phyloP scores from a whole-genome alignment of 1,140 invertebrate species.

The Rhyacophila brunnea region DNA sequence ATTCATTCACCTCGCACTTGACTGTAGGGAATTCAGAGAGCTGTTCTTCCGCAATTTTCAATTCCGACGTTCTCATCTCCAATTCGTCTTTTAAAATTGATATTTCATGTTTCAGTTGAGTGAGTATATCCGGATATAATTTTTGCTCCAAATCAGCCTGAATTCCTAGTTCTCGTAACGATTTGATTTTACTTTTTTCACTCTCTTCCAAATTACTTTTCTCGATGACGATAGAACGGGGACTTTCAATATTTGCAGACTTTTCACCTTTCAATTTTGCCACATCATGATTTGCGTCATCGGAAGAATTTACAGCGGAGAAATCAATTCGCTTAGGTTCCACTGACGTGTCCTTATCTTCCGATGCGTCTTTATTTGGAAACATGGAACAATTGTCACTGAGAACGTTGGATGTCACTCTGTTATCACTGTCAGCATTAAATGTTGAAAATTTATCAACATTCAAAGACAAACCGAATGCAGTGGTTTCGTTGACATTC shows the following conservation, averaged over 20 bases:
- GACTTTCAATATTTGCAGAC: no score
- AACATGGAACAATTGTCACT: slow-evolving; percentile 52
- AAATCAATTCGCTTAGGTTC: slow-evolving; percentile 53
- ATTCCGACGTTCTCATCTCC: slow-evolving; percentile 50
- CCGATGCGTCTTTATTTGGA: slow-evolving; percentile 47
- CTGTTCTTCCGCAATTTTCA: slow-evolving; percentile 56
- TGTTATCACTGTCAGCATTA: slow-evolving; percentile 42
- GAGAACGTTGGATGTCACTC: not conserved
- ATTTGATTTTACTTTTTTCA: slow-evolving; percentile 2
- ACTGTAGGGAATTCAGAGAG: slow-evolving; percentile 55
- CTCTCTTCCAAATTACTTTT: slow-evolving; percentile 1
- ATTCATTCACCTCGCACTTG: slow-evolving; percentile 57
- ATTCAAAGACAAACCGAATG: slow-evolving; percentile 42
- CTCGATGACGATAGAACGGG: no score
- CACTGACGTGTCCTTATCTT: slow-evolving; percentile 44
- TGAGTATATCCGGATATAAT: slow-evolving; percentile 48
- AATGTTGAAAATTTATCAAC: slow-evolving; percentile 40
- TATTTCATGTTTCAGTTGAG: slow-evolving; percentile 57
- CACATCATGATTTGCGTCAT: slow-evolving; percentile 40
- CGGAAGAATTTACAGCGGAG: slow-evolving; percentile 40
- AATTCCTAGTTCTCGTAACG: slow-evolving; percentile 38
- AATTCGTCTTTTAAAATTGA: slow-evolving; percentile 54
- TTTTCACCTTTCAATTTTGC: not conserved
- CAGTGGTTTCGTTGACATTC: slow-evolving; percentile 51
- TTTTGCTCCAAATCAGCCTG: slow-evolving; percentile 45